Conservation (phyloP, 2,888 invertebrate genomes). For the Helobdella robusta region DNA sequence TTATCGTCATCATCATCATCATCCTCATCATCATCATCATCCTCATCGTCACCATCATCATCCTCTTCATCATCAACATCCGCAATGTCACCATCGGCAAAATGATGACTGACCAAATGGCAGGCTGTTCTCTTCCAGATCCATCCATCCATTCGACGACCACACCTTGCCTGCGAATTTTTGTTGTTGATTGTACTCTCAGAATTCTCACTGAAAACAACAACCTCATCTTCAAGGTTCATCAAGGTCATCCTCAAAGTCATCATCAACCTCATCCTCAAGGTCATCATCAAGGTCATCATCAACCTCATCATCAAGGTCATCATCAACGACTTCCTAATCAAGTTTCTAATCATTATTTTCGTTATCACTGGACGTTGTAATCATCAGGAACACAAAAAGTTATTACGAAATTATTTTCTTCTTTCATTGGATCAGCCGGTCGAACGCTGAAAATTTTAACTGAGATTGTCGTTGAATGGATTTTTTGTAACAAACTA, state of each 20-base stretch:
- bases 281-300: background rate
- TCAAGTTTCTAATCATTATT: background rate
- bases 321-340: background rate
- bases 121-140: slow-evolving; percentile 11
- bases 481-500: too few relatives aligned
- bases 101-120: slow-evolving; percentile 12
- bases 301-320: background rate
- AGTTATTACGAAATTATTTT: background rate
- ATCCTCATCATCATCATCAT: background rate
- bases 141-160: background rate
- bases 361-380: background rate
- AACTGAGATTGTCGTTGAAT: too few relatives aligned
- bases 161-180: background rate
- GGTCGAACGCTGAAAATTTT: too few relatives aligned
- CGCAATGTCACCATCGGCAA: too few relatives aligned
- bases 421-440: too few relatives aligned
- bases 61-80: background rate
- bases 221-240: too few relatives aligned
- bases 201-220: background rate
- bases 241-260: background rate
- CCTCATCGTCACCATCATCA: background rate
- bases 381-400: background rate
- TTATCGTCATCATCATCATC: background rate
- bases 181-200: background rate
- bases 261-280: background rate